A percentile compares a stretch with the other conserved stretches of the same genome.
Evolutionary conservation across 2,797 vertebrate species (phyloP).

Genomic region (Ciconia nigra): DNA sequence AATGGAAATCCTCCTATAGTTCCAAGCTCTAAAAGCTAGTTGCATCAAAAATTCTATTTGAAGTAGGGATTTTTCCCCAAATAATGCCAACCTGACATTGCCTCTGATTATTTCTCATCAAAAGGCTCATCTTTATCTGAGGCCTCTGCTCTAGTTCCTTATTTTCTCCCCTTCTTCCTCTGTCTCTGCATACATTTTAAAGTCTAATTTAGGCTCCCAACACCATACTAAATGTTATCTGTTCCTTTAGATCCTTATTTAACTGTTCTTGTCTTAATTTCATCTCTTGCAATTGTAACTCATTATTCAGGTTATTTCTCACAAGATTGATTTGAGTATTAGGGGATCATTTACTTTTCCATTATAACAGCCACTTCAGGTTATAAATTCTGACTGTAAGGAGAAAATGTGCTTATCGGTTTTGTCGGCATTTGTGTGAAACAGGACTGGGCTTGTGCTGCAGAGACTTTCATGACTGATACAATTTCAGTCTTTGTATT

Average conservation of each 20-base stretch:
- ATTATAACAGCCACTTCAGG: slow-evolving; percentile 67
- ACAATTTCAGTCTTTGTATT: not conserved
- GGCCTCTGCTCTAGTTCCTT: not conserved
- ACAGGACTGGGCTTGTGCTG: slow-evolving; percentile 5
- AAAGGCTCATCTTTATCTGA: slow-evolving; percentile 37
- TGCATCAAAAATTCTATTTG: slow-evolving; percentile 54
- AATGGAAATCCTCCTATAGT: slow-evolving; percentile 30
- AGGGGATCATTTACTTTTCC: slow-evolving; percentile 69
- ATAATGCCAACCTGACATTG: slow-evolving; percentile 16
- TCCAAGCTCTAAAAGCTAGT: slow-evolving; percentile 20
- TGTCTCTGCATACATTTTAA: not conserved
- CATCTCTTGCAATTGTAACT: slow-evolving; percentile 60
- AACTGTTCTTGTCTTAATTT: slow-evolving; percentile 72
- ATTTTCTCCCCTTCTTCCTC: not conserved
- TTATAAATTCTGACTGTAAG: slow-evolving; percentile 63
- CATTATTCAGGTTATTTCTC: slow-evolving; percentile 73
- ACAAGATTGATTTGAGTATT: slow-evolving; percentile 73
- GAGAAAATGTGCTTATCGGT: slow-evolving; percentile 58
- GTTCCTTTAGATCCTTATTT: slow-evolving; percentile 43
- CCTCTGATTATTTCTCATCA: slow-evolving; percentile 57
- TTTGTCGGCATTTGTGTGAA: slow-evolving; percentile 55
- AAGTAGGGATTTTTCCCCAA: slow-evolving; percentile 32
- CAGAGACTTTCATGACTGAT: not conserved
- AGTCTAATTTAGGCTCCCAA: not conserved
- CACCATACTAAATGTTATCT: slow-evolving; percentile 15